phyloP scores from a whole-genome alignment of 2,888 invertebrate genomes.

The Podabrus alpinus region DNA sequence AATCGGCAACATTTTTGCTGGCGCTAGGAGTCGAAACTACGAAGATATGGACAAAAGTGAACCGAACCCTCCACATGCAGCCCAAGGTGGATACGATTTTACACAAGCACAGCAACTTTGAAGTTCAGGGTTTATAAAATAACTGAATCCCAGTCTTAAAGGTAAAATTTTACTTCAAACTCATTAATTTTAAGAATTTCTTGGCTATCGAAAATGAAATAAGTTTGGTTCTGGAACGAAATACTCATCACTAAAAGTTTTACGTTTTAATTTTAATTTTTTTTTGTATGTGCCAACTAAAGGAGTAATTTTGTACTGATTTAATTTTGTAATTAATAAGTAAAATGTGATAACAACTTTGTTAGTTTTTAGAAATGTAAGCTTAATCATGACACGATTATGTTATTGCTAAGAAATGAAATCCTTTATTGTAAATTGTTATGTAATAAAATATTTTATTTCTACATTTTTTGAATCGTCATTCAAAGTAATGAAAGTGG shows the following conservation, averaged over 20 bases:
- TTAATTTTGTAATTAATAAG: neutral
- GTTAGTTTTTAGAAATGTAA: neutral
- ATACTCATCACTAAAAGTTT: neutral
- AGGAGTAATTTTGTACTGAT: neutral
- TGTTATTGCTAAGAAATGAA: neutral
- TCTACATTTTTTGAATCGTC: neutral
- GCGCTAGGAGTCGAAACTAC: constrained; percentile 20
- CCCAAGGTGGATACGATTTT: constrained; percentile 27
- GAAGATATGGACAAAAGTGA: constrained; percentile 28
- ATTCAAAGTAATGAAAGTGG: neutral
- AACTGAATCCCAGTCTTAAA: neutral
- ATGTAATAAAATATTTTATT: neutral
- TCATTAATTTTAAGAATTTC: neutral
- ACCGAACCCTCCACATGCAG: constrained; percentile 1
- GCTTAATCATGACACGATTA: neutral
- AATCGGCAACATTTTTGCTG: constrained; percentile 17
- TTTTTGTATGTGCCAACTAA: neutral
- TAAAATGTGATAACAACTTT: neutral
- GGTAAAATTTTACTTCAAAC: neutral
- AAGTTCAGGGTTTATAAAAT: neutral
- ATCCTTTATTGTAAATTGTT: neutral
- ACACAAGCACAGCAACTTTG: constrained; percentile 23
- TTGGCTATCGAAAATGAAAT: neutral
- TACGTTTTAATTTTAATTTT: neutral
- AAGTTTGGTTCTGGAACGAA: neutral